These are phyloP conservation scores for Napeogenes sylphis DNA, from an alignment of 2,888 invertebrate genomes.

Conservation along the genomic window DNA sequence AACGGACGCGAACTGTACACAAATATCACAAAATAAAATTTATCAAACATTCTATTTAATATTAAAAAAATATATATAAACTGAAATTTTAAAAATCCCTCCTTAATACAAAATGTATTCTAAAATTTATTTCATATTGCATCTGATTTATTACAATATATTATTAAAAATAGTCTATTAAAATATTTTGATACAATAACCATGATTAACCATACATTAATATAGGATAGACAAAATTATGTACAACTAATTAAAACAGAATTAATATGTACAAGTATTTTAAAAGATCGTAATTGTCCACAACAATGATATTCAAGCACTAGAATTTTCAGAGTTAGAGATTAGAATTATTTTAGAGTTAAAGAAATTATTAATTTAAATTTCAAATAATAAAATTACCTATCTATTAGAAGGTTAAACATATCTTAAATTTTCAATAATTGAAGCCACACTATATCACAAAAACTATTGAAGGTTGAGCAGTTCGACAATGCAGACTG, in stretches of 20 bases:
- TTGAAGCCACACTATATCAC: not conserved
- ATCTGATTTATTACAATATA: slow-evolving; percentile 22
- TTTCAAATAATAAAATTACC: not conserved
- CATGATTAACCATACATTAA: slow-evolving; percentile 62
- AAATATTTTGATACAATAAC: slow-evolving; percentile 48
- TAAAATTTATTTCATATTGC: slow-evolving; percentile 38
- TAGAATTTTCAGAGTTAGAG: not conserved
- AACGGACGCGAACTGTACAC: slow-evolving; percentile 61
- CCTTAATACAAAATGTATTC: slow-evolving; percentile 49
- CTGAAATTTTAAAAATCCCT: slow-evolving; percentile 58
- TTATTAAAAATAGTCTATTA: slow-evolving; percentile 14
- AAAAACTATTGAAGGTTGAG: too few species aligned
- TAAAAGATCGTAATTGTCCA: not conserved
- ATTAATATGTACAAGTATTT: not conserved
- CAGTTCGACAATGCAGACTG: too few species aligned
- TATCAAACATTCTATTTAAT: slow-evolving; percentile 49
- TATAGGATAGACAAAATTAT: slow-evolving; percentile 61
- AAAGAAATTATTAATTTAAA: not conserved
- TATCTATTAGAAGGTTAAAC: not conserved
- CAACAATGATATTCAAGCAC: not conserved
- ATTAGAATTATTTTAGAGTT: not conserved
- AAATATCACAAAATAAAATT: slow-evolving; percentile 66
- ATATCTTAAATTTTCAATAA: not conserved
- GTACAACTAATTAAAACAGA: slow-evolving; percentile 46
- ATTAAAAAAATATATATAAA: slow-evolving; percentile 37